Base-by-base conservation (phyloP, 2,888 invertebrate genomes). In the Cynaeus angustus region DNA sequence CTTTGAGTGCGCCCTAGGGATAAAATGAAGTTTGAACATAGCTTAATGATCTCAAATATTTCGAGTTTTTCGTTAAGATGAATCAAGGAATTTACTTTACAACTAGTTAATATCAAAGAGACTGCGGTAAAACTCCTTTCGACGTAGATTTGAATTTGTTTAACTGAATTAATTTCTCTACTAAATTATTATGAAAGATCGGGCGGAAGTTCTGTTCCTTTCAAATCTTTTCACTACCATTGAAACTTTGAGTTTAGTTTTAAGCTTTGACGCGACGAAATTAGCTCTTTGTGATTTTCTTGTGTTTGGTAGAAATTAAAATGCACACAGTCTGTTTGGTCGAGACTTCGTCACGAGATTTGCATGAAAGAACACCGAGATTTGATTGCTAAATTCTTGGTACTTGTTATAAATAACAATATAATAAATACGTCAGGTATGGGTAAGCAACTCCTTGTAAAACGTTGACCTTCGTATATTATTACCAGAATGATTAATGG, bases 401-500 rank as follows among this genome's bases (percentile, higher is more conserved):
- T 41, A 41, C 9, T 37, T 37, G n/a, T 37, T 37, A 37, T n/a
- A n/a, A 37, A 8, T 41, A 50, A 33, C 26, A 48, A 21, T 21
- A 62, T 68, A 69, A 65, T 59, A 66, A 45, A 59, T 66, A 69
- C 58, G 59, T 69, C 69, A 62, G 59, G 56, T 59, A 58, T 28
- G 13, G 56, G n/a, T 13, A 46, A 14, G 52, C 16, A 48, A 65
- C 59, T 52, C 21, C 69, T 61, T 43, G 58, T 66, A 59, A 70
- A 30, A 26, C 38, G 33, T 14, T 45, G 78, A 74, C 80, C 78
- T 80, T 79, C 78, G 75, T 72, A 48, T 73, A 62, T 72, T 58
- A 72, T 72, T 71, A 66, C 30, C 37, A 37, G 59, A 58, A 77
- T 81, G 83, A 83, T 83, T 83, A 80, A 83, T 83, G 81, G 74